Evolutionary conservation across 2,797 vertebrate genomes (phyloP).

Genomic region (Tokudaia muenninki): DNA sequence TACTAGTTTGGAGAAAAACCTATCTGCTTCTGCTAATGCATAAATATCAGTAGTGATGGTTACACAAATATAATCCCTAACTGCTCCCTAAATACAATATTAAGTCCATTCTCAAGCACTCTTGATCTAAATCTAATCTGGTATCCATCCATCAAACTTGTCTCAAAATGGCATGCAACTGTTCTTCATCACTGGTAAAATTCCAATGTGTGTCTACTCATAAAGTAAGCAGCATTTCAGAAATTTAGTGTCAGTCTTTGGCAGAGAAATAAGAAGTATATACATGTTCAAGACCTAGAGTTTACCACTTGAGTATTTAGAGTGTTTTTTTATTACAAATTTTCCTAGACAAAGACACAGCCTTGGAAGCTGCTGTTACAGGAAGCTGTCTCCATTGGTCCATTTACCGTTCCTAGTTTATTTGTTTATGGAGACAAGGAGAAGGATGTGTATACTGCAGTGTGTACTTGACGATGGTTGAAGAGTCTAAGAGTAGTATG

Average conservation of each 20-base stretch:
- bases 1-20: not conserved
- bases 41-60: not conserved
- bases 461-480: not conserved
- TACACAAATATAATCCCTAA: not conserved
- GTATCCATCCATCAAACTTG: not conserved
- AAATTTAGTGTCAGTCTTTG: not conserved
- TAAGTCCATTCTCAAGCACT: not conserved
- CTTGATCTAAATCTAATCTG: not conserved
- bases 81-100: not conserved
- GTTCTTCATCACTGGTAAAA: not conserved
- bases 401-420: not conserved
- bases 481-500: not conserved
- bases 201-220: not conserved
- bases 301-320: not conserved
- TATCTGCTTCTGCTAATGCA: not conserved
- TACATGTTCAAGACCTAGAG: slow-evolving; percentile 1
- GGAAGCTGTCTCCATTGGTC: slow-evolving; percentile 45
- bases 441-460: not conserved
- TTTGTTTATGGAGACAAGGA: slow-evolving; percentile 21
- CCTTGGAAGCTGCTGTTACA: not conserved
- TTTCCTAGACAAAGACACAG: slow-evolving; percentile 27
- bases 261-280: slow-evolving; percentile 50
- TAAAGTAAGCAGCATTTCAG: slow-evolving; percentile 23
- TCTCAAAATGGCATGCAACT: not conserved
- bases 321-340: slow-evolving; percentile 12